phyloP scores from a whole-genome alignment of 2,797 vertebrate genomes.

The Danionella dracula region DNA sequence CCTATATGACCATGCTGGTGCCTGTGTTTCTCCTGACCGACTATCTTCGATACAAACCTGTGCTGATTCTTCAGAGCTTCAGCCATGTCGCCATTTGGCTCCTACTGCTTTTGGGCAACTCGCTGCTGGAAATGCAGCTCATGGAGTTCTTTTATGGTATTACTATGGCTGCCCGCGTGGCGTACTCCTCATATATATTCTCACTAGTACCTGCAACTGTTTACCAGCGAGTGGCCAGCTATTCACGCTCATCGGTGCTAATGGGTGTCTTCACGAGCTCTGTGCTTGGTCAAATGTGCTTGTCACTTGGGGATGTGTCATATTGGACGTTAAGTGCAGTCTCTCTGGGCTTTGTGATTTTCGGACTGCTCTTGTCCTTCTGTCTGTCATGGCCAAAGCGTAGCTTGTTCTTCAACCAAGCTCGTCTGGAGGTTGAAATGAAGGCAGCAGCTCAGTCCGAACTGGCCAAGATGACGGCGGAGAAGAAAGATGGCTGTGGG shows the following conservation, averaged over 20 bases:
- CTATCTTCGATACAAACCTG: slow-evolving; percentile 86
- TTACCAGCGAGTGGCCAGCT: slow-evolving; percentile 89
- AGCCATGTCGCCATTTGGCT: slow-evolving; percentile 87
- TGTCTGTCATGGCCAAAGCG: slow-evolving; percentile 81
- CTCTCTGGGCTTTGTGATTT: slow-evolving; percentile 80
- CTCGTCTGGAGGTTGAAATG: not conserved
- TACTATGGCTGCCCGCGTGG: slow-evolving; percentile 91
- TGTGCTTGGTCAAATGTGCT: slow-evolving; percentile 82
- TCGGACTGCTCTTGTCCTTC: slow-evolving; percentile 73
- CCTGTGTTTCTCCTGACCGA: slow-evolving; percentile 91
- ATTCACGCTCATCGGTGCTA: slow-evolving; percentile 81
- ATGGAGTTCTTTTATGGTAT: slow-evolving; percentile 94
- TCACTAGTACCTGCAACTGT: slow-evolving; percentile 75
- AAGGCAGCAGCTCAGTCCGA: slow-evolving; percentile 53
- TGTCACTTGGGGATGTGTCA: slow-evolving; percentile 56
- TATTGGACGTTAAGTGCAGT: slow-evolving; percentile 69
- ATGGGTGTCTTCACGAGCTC: slow-evolving; percentile 91
- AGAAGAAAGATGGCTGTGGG: not conserved
- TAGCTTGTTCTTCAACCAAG: slow-evolving; percentile 88
- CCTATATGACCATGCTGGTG: slow-evolving; percentile 86
- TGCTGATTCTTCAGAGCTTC: slow-evolving; percentile 84
- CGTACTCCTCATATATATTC: slow-evolving; percentile 97
- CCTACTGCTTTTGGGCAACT: slow-evolving; percentile 72
- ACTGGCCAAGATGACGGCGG: slow-evolving; percentile 63
- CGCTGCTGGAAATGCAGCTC: slow-evolving; percentile 82